These are phyloP conservation scores for Drosophila murphyi DNA, from an alignment of 1,140 invertebrate species.

Conservation along the genomic window DNA sequence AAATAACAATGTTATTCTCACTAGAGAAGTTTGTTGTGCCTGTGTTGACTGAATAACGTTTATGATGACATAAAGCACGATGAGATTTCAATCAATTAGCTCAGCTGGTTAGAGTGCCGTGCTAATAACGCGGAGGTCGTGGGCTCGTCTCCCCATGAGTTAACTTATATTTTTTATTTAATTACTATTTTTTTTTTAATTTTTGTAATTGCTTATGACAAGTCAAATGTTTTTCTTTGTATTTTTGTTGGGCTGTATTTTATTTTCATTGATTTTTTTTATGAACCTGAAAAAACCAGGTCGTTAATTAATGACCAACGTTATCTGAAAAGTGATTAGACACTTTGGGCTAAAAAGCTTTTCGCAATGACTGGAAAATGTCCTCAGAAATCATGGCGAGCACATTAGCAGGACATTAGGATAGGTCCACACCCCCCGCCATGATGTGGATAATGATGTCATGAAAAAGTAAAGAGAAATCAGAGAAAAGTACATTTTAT, in stretches of 20 bases:
- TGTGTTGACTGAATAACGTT: neutral
- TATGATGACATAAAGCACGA: rapidly evolving
- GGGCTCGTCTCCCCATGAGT: constrained; percentile 86
- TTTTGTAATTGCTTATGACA: constrained; percentile 1
- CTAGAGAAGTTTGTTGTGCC: neutral
- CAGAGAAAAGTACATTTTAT: constrained; percentile 37
- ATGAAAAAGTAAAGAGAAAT: constrained; percentile 42
- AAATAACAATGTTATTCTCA: neutral
- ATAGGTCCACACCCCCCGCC: constrained; percentile 11
- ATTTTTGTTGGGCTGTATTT: neutral
- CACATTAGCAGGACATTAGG: constrained; percentile 46
- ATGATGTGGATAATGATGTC: constrained; percentile 59
- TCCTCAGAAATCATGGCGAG: constrained; percentile 59
- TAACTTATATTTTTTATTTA: constrained; percentile 31
- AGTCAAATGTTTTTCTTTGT: neutral
- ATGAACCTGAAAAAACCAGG: constrained; percentile 8
- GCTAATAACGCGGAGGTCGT: constrained; percentile 87
- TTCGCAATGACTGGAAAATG: constrained; percentile 38
- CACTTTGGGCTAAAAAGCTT: constrained; percentile 54
- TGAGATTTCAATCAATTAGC: constrained; percentile 83
- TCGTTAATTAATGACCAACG: constrained; percentile 28
- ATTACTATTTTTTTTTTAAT: constrained; percentile 3
- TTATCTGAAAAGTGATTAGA: constrained; percentile 37
- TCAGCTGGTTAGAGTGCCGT: constrained; percentile 86
- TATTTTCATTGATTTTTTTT: constrained; percentile 37